Base-by-base conservation (phyloP, 2,113 vertebrate genomes). In the Xyrauchen texanus region DNA sequence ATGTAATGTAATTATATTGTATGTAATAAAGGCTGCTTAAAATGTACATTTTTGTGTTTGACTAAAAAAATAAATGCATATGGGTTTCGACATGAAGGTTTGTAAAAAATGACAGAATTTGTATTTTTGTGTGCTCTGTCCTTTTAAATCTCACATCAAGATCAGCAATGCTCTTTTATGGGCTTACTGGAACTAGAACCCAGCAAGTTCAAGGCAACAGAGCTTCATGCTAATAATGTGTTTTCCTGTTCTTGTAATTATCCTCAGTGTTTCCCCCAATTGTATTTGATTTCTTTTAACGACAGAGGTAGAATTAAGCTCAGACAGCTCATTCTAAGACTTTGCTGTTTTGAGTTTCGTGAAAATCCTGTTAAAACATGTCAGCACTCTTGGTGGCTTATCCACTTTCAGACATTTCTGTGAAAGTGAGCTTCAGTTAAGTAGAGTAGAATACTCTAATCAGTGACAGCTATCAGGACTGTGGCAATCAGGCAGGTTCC, bases 351-450 rank as follows among this genome's bases (percentile, higher is more conserved):
- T 11, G 78, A 81, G 52, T 74, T 74, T 64, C 69, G 45, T 3
- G 47, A 34, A 10, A 10, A 13, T 34, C 4, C 34, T 69, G 78
- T 51, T 70, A 4, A 74, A 78, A 81, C 78, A 52, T 52, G 82
- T 78, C 16, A 9, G 55, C n/a, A 2, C 8, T 53, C 62, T 76
- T 53, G 51, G 49, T 45, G 62, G 47, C 47, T 62, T 42, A 12
- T 51, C 51, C 3, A 42, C 46, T 63, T 34, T 34, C 46, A 74
- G 46, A 21, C 58, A 62, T 62, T 74, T 74, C 58, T 61, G 44
- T 16, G 57, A 47, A 73, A 74, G 46, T 7, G 4, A 51, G 3
- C 4, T 51, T 34, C 46, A 2, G 13, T 62, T 51, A 62, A 74
- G 51, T 13, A 44, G 4, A 62, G 60, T 16, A 10, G 4, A 70